Evolutionary conservation across 2,113 vertebrate species (phyloP), one percentile per base, ranked within the genome.

Genomic region (Ctenomys sociabilis): DNA sequence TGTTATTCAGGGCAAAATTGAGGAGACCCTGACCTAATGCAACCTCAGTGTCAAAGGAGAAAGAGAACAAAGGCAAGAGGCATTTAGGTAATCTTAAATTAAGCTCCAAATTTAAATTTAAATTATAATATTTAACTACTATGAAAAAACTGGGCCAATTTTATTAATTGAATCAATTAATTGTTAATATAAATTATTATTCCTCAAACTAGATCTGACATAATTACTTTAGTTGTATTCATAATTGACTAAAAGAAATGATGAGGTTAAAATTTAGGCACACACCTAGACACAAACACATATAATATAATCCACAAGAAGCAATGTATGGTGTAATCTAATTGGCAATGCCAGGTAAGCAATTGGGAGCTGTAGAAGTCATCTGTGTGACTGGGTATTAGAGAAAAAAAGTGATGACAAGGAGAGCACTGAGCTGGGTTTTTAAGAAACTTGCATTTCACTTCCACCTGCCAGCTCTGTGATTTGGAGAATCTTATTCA

Each of bases 281-380:
- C 32, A 57, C 0, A n/a, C 0, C 52, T 89, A 90, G 61, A 91
- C 12, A 83, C 1, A 21, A 72, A 61, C 30, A 40, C 35, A 43
- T 4, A 30, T 37, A 61, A 49, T 26, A 87, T 77, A 3, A 61
- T 22, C 8, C 5, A 37, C 16, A 45, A 70, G n/a, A 43, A 77
- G 66, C 6, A 21, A 54, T 68, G 61, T 85, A 78, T 80, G 66
- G 85, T 22, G 82, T 93, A 63, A 70, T 57, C 43, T 94, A 78
- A 78, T 49, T 78, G 75, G 75, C 30, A 30, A 78, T 78, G 43
- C 75, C 26, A 59, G 93, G 85, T 91, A 77, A 86, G 9, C 85
- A 61, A 89, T 59, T 35, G 43, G 57, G 54, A 78, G 13, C 57
- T 85, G 88, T 80, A 84, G 40, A 88, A 90, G 94, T 94, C 66